Evolutionary conservation across 2,888 invertebrate genomes (phyloP).

Genomic region (Xanthia togata): DNA sequence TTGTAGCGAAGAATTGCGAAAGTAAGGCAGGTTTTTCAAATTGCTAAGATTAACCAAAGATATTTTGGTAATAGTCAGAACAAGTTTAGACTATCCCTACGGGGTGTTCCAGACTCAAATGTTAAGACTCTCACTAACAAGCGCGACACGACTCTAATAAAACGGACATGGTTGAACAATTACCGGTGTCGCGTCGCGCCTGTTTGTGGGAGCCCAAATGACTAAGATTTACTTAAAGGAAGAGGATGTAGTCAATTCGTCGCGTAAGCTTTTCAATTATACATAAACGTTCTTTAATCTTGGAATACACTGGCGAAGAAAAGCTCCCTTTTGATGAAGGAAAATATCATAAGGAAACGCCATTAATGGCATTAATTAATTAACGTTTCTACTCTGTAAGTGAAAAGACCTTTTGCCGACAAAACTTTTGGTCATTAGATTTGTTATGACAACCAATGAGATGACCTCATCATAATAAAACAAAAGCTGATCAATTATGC

Average conservation of each 20-base stretch:
- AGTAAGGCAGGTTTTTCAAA: not conserved
- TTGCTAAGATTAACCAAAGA: too few species aligned
- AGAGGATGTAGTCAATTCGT: too few species aligned
- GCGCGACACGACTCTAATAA: too few species aligned
- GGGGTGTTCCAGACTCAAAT: not conserved
- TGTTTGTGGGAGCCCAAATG: too few species aligned
- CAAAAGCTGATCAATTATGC: not conserved
- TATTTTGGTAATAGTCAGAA: not conserved
- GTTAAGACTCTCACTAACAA: too few species aligned
- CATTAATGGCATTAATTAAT: constrained; percentile 7
- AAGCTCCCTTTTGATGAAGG: not conserved
- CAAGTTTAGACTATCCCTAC: not conserved
- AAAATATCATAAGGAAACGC: not conserved
- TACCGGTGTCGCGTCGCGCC: too few species aligned
- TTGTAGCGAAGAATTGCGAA: not conserved
- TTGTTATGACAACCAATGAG: not conserved
- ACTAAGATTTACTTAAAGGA: not conserved
- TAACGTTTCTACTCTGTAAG: not conserved
- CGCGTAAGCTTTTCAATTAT: not conserved
- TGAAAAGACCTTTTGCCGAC: not conserved
- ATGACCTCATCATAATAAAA: not conserved
- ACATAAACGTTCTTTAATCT: not conserved
- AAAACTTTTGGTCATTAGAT: not conserved
- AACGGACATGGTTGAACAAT: too few species aligned
- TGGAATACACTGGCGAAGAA: too few species aligned